Evolutionary conservation across 2,113 vertebrate species (phyloP).

Genomic region (Psephotus haematonotus): DNA sequence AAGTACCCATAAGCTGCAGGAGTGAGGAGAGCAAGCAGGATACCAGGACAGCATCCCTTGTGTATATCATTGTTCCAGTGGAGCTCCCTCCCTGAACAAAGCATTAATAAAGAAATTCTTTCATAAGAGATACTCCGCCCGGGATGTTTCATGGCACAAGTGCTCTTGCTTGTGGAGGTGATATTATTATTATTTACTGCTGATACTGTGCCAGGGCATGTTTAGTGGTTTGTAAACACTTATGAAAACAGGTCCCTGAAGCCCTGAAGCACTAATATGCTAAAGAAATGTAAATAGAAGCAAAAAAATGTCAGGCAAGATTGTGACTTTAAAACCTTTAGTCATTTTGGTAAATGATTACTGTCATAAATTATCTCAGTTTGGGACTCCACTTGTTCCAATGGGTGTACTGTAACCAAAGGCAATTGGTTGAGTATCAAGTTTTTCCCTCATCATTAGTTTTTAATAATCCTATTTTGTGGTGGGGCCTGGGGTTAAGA

Average conservation of each 20-base stretch:
- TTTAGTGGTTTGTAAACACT: constrained; percentile 33
- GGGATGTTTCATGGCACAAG: background rate
- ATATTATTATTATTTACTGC: constrained; percentile 31
- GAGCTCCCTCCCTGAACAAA: constrained; percentile 3
- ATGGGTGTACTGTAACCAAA: background rate
- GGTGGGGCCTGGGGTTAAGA: background rate
- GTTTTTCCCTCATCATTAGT: background rate
- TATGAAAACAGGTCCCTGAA: background rate
- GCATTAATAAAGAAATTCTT: constrained; percentile 58
- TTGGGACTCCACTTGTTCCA: background rate
- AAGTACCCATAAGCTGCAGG: background rate
- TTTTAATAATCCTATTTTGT: background rate
- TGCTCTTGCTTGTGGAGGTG: constrained; percentile 21
- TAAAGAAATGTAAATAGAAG: background rate
- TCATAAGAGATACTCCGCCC: constrained; percentile 43
- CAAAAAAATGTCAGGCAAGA: background rate
- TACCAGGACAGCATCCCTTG: background rate
- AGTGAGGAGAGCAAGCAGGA: background rate
- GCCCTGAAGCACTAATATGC: background rate
- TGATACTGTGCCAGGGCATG: background rate
- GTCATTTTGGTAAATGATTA: background rate
- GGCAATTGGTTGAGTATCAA: background rate
- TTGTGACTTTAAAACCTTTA: background rate
- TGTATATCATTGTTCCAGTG: background rate
- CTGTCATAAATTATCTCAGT: background rate